Percentiles rank a stretch among this genome's conserved stretches.
These are phyloP conservation scores for Drosophila bocki DNA, from an alignment of 1,140 invertebrate species.

Conservation along the genomic window DNA sequence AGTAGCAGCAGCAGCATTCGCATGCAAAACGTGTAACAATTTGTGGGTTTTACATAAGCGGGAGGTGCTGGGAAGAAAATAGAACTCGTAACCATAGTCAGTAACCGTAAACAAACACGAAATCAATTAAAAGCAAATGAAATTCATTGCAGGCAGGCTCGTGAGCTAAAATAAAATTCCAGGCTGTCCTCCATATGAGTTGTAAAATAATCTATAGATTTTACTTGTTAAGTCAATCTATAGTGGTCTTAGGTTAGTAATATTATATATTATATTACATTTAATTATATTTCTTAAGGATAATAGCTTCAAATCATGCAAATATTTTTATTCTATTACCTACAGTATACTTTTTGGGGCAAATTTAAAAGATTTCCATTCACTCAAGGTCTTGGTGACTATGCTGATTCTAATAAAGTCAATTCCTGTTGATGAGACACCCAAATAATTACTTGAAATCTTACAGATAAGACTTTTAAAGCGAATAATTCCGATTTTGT, in stretches of 20 bases:
- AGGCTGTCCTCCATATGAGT: neutral
- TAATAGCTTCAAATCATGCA: neutral
- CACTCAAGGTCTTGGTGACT: neutral
- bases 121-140: constrained; percentile 52
- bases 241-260: neutral
- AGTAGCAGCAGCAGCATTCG: constrained; percentile 43
- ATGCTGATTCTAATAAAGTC: neutral
- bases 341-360: neutral
- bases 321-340: neutral
- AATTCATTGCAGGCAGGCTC: constrained; percentile 19
- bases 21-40: constrained; percentile 75
- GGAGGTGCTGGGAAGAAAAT: constrained; percentile 37
- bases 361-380: too few relatives aligned
- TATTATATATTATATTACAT: too few relatives aligned
- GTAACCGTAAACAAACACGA: constrained; percentile 49
- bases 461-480: neutral
- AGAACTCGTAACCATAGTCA: constrained; percentile 52
- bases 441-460: neutral
- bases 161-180: neutral
- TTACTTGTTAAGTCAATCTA: neutral
- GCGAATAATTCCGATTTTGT: constrained; percentile 4
- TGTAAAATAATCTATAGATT: constrained; percentile 16
- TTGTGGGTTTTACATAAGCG: constrained; percentile 71
- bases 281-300: too few relatives aligned
- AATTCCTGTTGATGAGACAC: neutral